Evolutionary conservation across 2,888 invertebrate genomes (phyloP).

Genomic region (Nezara viridula): DNA sequence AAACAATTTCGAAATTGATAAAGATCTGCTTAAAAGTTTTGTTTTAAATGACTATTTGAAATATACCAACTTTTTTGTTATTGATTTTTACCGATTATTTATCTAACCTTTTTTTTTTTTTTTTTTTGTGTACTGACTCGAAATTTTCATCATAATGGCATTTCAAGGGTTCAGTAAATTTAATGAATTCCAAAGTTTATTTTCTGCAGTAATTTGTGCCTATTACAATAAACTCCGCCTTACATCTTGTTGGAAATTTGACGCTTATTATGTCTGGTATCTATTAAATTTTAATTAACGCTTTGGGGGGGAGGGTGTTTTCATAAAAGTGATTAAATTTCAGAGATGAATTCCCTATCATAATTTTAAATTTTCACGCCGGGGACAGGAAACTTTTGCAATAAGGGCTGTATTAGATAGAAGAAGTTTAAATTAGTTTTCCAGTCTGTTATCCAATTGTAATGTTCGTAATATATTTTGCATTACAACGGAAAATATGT

Average conservation of each 20-base stretch:
- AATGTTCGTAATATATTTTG: not conserved
- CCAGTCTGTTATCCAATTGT: not conserved
- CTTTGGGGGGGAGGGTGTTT: not conserved
- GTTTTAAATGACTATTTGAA: no score
- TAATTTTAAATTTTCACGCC: slow-evolving; percentile 23
- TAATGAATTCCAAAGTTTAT: not conserved
- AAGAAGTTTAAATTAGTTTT: slow-evolving; percentile 43
- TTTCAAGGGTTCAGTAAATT: no score
- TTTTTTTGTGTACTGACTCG: no score
- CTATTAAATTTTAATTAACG: slow-evolving; percentile 22
- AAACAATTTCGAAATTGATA: no score
- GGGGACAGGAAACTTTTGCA: slow-evolving; percentile 14
- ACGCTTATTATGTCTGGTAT: not conserved
- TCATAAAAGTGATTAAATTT: slow-evolving; percentile 21
- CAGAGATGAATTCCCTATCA: slow-evolving; percentile 25
- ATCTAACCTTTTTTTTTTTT: no score
- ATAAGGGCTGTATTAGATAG: slow-evolving; percentile 40
- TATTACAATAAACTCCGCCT: not conserved
- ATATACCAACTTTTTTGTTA: no score
- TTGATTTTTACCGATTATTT: no score
- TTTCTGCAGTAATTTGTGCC: not conserved
- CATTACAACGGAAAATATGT: not conserved
- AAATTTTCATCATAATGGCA: no score
- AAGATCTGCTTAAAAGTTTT: no score
- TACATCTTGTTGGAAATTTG: not conserved